Evolutionary conservation across 2,797 vertebrate genomes (phyloP).

Genomic region (Ciconia nigra): DNA sequence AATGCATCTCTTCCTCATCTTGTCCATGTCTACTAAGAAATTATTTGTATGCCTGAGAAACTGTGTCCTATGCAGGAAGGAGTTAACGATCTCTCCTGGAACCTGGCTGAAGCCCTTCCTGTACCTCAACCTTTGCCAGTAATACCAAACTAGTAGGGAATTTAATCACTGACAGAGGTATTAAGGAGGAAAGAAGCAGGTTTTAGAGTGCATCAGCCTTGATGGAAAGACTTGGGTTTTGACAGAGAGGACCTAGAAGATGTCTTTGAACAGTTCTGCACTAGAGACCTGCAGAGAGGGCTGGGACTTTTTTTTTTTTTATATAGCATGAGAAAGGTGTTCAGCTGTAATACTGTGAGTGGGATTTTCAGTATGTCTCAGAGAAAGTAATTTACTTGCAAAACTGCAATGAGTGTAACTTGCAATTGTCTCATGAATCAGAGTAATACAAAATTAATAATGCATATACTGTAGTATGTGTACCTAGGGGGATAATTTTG

Average conservation of each 20-base stretch:
- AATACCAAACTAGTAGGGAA: background rate
- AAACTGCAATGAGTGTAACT: background rate
- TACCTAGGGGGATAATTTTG: background rate
- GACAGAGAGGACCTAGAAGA: background rate
- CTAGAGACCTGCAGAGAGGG: background rate
- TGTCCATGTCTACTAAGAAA: background rate
- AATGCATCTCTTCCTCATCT: background rate
- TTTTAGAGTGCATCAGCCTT: background rate
- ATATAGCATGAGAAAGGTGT: background rate
- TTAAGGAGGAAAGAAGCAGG: background rate
- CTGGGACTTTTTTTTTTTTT: background rate
- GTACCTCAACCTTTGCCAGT: background rate
- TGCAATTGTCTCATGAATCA: background rate
- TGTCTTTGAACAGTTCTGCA: background rate
- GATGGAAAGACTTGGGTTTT: background rate
- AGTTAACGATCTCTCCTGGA: background rate
- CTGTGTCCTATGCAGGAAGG: background rate
- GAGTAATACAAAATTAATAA: background rate
- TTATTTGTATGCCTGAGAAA: background rate
- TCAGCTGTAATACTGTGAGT: background rate
- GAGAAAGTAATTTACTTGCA: background rate
- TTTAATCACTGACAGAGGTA: background rate
- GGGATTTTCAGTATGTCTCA: background rate
- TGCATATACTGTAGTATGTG: background rate
- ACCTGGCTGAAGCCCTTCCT: background rate